Evolutionary conservation across 2,888 invertebrate genomes (phyloP).

Genomic region (Scaptomyza polygonia): DNA sequence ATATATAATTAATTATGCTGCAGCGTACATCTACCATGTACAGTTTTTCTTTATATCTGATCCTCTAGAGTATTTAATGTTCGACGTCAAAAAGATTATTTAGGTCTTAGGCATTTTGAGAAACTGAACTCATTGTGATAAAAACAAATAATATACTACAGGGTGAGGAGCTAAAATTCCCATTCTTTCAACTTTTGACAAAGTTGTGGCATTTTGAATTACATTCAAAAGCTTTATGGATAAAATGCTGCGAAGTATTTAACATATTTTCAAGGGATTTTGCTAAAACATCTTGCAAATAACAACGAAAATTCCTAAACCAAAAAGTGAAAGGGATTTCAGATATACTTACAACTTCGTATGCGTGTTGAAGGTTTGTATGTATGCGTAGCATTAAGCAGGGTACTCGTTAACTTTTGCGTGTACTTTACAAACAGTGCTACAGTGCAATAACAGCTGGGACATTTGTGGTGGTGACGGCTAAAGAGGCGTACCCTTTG

Average conservation of each 20-base stretch:
- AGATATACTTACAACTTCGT: constrained; percentile 14
- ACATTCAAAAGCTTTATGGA: constrained; percentile 72
- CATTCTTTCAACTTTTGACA: constrained; percentile 51
- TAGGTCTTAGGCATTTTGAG: constrained; percentile 29
- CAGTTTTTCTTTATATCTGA: background rate
- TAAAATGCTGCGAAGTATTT: constrained; percentile 69
- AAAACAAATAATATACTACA: constrained; percentile 18
- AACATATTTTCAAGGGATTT: constrained; percentile 77
- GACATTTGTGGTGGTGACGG: constrained; percentile 28
- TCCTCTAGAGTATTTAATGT: background rate
- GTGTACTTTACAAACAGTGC: constrained; percentile 24
- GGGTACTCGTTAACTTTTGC: constrained; percentile 29
- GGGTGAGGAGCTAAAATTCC: constrained; percentile 33
- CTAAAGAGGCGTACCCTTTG: constrained; percentile 49
- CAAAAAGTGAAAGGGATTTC: constrained; percentile 57
- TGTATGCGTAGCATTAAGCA: constrained; percentile 22
- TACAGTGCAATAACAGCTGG: constrained; percentile 43
- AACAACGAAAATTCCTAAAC: constrained; percentile 65
- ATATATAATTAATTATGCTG: background rate
- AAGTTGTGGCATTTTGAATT: constrained; percentile 68
- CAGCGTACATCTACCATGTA: background rate
- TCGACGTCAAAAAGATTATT: background rate
- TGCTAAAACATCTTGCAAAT: constrained; percentile 64
- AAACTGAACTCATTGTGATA: constrained; percentile 40
- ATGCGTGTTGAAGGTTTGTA: background rate